phyloP scores from a whole-genome alignment of 2,797 vertebrate genomes.

The Novumbra hubbsi region DNA sequence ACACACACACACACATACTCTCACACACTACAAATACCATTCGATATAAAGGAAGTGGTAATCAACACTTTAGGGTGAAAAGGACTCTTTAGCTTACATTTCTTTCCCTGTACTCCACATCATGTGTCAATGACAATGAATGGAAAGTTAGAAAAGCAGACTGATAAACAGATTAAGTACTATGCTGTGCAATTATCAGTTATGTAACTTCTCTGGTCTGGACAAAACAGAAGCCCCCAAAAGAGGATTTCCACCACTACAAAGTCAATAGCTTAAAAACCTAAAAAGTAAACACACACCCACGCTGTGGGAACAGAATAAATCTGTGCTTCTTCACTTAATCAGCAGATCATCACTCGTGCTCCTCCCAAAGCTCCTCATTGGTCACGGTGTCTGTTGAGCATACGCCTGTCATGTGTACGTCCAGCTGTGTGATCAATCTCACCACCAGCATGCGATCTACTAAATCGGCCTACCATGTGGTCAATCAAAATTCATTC shows the following conservation, averaged over 20 bases:
- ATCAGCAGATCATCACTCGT: background rate
- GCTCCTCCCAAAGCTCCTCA: background rate
- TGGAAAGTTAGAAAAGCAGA: background rate
- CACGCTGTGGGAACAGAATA: background rate
- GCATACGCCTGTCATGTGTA: background rate
- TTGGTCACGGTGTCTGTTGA: background rate
- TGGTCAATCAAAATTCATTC: background rate
- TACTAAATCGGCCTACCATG: background rate
- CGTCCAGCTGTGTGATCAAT: background rate
- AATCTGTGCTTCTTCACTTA: background rate
- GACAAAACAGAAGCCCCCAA: background rate
- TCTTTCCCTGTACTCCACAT: background rate
- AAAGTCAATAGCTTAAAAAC: background rate
- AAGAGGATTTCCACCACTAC: background rate
- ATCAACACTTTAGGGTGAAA: background rate
- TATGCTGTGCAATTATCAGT: background rate
- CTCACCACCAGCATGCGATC: background rate
- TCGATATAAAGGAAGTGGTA: background rate
- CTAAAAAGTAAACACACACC: background rate
- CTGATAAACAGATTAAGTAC: background rate
- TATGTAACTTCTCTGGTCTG: background rate
- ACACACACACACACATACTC: conserved; percentile 3
- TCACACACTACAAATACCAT: background rate
- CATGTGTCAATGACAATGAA: too few relatives aligned
- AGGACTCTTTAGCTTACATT: conserved; percentile 14